Base-by-base conservation (phyloP, 2,888 invertebrate genomes). In the Drosophila anomalata region DNA sequence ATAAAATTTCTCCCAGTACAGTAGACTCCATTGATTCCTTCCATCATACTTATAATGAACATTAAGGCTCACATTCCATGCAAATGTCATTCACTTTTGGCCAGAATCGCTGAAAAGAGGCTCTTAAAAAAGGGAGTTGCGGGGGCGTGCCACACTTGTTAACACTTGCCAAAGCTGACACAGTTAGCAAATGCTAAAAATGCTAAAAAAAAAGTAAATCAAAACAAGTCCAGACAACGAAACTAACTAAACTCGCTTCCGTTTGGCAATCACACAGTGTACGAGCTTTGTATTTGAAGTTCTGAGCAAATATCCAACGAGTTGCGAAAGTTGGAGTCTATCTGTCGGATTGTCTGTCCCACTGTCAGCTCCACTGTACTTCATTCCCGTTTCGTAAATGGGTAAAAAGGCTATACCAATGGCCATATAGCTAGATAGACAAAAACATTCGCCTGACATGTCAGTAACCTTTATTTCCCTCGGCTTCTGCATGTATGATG, bases 391-490 rank as follows among this genome's bases (percentile, higher is more conserved):
- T 72, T 24, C n/a, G 54, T 39, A 70, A 69, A 73, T 73, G 61
- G 61, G 72, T 53, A 71, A 54, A 70, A 70, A 47, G 50, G 56
- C 69, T 47, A 59, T 42, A 62, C 4, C 5, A 9, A 46, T 26
- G 26, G 26, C 7, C 7, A 11, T 31, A 12, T 65, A 50, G 33
- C 48, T 20, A 17, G 20, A 67, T 46, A 50, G 53, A 55, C 55
- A 39, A n/a, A 63, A 51, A 63, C 42, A 62, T 48, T 62, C 51
- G 44, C 51, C 26, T 70, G 68, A 79, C 73, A 84, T 75, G 82
- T 82, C 82, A 82, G 88, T 79, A 86, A 82, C 88, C 82, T 82
- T 76, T 78, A 61, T 69, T 65, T 63, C 20, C 41, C 44, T 47
- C 17, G 48, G 26, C 17, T 42, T 47, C 36, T 56, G 29, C 51